These are phyloP conservation scores for Deroplatys truncata DNA, from an alignment of 2,888 invertebrate species.

Conservation along the genomic window DNA sequence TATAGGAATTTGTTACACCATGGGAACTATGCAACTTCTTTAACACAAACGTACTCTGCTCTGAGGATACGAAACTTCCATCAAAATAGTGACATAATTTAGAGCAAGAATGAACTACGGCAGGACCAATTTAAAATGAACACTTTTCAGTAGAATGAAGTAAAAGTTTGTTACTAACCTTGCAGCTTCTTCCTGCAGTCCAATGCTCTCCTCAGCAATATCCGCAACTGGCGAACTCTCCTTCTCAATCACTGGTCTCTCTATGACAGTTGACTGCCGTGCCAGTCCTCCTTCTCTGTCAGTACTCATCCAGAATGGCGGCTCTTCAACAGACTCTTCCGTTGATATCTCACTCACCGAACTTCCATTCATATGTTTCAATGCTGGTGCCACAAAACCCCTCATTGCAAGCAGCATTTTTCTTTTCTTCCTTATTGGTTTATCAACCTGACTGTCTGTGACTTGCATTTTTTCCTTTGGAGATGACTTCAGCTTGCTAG, in stretches of 20 bases:
- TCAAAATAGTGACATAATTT: too few relatives aligned
- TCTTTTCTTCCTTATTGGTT: conserved; percentile 35
- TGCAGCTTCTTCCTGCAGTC: neutral
- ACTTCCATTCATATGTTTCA: conserved; percentile 17
- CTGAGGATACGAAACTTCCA: too few relatives aligned
- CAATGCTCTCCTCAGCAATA: neutral
- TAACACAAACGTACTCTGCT: too few relatives aligned
- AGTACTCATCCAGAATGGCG: conserved; percentile 26
- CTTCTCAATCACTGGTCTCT: neutral
- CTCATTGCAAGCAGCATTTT: conserved; percentile 34
- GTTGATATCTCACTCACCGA: conserved; percentile 12
- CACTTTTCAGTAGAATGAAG: neutral
- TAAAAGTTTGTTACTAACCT: neutral
- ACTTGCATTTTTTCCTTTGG: neutral
- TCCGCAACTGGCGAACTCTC: neutral
- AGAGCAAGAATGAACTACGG: too few relatives aligned
- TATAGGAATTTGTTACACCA: too few relatives aligned
- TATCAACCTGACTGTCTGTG: conserved; percentile 22
- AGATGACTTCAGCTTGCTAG: neutral
- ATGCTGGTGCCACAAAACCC: conserved; percentile 18
- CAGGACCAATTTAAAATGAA: too few relatives aligned
- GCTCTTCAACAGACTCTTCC: conserved; percentile 29
- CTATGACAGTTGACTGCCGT: conserved; percentile 29
- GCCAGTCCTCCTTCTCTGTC: conserved; percentile 21
- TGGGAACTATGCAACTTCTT: too few relatives aligned